phyloP scores from a whole-genome alignment of 1,140 invertebrate species.

The Batillaria attramentaria region DNA sequence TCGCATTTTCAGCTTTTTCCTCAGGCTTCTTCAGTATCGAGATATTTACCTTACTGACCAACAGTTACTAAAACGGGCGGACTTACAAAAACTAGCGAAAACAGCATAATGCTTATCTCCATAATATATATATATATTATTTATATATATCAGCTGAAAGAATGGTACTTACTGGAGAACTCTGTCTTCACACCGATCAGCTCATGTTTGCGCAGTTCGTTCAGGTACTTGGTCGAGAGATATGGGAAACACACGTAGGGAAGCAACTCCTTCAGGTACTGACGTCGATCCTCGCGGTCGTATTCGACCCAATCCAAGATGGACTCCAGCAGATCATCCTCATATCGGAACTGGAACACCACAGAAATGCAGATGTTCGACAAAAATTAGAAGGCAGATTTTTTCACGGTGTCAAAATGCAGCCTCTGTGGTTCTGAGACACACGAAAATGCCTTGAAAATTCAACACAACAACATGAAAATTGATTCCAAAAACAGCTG shows the following conservation, averaged over 20 bases:
- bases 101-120: background rate
- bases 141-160: background rate
- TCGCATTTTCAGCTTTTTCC: background rate
- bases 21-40: background rate
- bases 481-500: no score
- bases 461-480: no score
- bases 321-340: slow-evolving; percentile 47
- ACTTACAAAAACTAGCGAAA: background rate
- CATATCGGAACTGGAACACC: slow-evolving; percentile 33
- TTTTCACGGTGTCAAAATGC: no score
- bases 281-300: slow-evolving; percentile 21
- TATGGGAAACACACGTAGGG: slow-evolving; percentile 35
- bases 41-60: background rate
- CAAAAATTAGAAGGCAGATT: background rate
- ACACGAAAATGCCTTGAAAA: no score
- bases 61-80: background rate
- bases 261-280: slow-evolving; percentile 37
- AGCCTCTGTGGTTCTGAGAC: no score
- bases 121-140: background rate
- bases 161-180: slow-evolving; percentile 15
- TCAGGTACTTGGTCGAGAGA: slow-evolving; percentile 19
- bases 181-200: slow-evolving; percentile 24
- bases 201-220: slow-evolving; percentile 23
- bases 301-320: slow-evolving; percentile 41
- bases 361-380: background rate